phyloP scores from a whole-genome alignment of 2,113 vertebrate genomes.

The Pipra filicauda region DNA sequence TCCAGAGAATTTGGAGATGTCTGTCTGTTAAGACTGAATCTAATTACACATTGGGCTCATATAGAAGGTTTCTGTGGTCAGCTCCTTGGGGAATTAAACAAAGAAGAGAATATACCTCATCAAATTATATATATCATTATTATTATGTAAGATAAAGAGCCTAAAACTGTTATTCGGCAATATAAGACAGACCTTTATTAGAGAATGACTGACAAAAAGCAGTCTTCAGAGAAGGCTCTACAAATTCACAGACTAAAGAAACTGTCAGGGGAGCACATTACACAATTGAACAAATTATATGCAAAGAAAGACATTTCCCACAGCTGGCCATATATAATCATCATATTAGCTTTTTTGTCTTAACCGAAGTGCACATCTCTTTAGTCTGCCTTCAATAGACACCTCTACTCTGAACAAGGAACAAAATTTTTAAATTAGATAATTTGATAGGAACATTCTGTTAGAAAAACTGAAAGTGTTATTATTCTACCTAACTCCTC shows the following conservation, averaged over 20 bases:
- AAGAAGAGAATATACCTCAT: background rate
- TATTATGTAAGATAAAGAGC: background rate
- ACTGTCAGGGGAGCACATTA: background rate
- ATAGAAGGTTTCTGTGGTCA: background rate
- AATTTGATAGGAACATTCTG: background rate
- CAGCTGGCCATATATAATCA: background rate
- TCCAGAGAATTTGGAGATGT: background rate
- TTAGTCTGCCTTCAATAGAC: background rate
- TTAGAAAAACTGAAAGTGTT: background rate
- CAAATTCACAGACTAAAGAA: background rate
- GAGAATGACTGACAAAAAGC: background rate
- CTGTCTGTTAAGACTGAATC: background rate
- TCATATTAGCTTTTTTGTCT: background rate
- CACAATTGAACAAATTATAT: background rate
- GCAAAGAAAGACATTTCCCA: background rate
- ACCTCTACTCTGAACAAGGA: background rate
- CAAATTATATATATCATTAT: background rate
- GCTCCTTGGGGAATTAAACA: background rate
- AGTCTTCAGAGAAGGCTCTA: background rate
- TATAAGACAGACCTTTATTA: background rate
- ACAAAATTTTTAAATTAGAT: background rate
- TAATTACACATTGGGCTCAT: background rate
- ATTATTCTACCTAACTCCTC: background rate
- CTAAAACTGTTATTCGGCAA: background rate
- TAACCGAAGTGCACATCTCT: background rate